Conservation (phyloP, 2,113 vertebrate genomes). For the Crypturellus undulatus region DNA sequence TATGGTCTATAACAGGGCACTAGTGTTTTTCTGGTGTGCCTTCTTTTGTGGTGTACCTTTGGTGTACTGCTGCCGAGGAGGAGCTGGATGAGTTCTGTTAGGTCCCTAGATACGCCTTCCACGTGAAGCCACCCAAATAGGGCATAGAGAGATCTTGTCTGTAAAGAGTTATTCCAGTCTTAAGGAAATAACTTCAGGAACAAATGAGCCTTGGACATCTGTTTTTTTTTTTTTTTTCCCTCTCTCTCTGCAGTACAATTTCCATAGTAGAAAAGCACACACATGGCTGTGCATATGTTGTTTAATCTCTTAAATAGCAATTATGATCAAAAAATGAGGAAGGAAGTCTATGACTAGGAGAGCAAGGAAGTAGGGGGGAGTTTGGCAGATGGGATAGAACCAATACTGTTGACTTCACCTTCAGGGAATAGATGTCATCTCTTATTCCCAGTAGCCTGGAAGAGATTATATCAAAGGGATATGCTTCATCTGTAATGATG, state of each 20-base stretch:
- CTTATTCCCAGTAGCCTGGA: conserved; percentile 16
- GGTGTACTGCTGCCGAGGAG: not conserved
- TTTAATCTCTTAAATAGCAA: conserved; percentile 69
- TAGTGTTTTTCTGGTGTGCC: not conserved
- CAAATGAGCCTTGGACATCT: conserved; percentile 57
- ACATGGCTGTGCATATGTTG: conserved; percentile 67
- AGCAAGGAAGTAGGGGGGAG: not conserved
- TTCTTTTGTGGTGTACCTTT: not conserved
- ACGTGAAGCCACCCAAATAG: not conserved
- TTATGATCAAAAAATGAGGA: conserved; percentile 67
- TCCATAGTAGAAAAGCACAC: conserved; percentile 32
- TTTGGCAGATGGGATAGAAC: conserved; percentile 5
- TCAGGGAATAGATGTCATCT: conserved; percentile 49
- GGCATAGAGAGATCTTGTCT: not conserved
- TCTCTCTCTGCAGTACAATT: not conserved
- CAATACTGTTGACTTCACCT: not conserved
- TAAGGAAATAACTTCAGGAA: conserved; percentile 54
- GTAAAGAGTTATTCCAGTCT: not conserved
- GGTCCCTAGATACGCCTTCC: not conserved
- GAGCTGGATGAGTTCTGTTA: not conserved
- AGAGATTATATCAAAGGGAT: conserved; percentile 28
- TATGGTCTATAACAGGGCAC: not conserved
- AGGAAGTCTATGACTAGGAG: conserved; percentile 55
- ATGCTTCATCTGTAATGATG: conserved; percentile 29
- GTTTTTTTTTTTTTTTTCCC: not conserved